Evolutionary conservation across 2,888 invertebrate genomes (phyloP), one percentile per base, ranked within the genome.

Genomic region (Melanostoma mellinum): DNA sequence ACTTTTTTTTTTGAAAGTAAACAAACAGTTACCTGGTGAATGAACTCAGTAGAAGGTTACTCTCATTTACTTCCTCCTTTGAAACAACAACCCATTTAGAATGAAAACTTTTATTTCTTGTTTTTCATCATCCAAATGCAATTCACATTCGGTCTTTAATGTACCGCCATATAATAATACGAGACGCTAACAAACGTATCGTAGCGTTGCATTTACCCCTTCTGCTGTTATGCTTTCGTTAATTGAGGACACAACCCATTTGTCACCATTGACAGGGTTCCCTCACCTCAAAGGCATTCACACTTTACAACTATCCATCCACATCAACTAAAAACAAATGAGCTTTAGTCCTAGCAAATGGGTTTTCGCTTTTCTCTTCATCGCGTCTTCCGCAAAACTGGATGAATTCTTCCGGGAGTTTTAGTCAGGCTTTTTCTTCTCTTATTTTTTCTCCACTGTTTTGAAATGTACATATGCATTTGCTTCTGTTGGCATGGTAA

Each of bases 211-310:
- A 61, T 48, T 68, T 60, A 38, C 40, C 10, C 73, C 46, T 53
- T 48, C 42, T 48, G n/a, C 20, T 58, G 35, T 30, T 73, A 56
- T 32, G 8, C 32, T 42, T 42, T 20, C 38, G 48, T 61, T 46
- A 73, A 77, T 61, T 73, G 77, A 77, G 77, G 73, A 73, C 73
- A 82, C 65, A 72, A 82, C 46, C 68, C 82, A 73, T 77, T 77
- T 78, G 73, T 82, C 78, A 73, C 77, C 73, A 74, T 82, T 82
- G 73, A 82, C 77, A 77, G 55, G 77, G 81, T 81, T 81, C 81
- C 72, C 76, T 81, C 67, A 81, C 77, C 81, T 77, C 67, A 67
- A 35, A 67, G 58, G 53, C 38, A 67, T 46, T 73, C 58, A 58
- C 56, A 65, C 61, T 50, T 35, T 56, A 36, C 52, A 60, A 33